phyloP scores from a whole-genome alignment of 2,113 vertebrate species.

The Psittacula cyanocephala region DNA sequence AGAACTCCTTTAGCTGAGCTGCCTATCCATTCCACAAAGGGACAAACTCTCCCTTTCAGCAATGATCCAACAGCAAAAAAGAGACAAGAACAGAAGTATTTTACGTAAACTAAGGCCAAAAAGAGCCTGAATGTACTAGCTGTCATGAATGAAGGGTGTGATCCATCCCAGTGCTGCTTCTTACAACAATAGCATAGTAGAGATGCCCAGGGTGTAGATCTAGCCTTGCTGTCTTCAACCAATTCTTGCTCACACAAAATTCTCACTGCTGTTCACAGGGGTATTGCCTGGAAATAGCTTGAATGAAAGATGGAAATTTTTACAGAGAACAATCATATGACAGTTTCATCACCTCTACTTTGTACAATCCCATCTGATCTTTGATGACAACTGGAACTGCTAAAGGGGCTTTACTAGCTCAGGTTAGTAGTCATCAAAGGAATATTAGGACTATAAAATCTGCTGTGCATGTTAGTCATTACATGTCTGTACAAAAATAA shows the following conservation, averaged over 20 bases:
- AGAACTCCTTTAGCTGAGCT: neutral
- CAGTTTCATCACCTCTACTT: conserved; percentile 40
- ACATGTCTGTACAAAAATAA: neutral
- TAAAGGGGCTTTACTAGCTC: neutral
- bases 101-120: neutral
- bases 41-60: neutral
- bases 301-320: neutral
- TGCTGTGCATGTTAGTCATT: neutral
- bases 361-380: conserved; percentile 12
- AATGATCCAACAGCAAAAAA: neutral
- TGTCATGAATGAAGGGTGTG: neutral
- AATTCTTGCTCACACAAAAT: conserved; percentile 7
- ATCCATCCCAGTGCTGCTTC: neutral
- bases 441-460: neutral
- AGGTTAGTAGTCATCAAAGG: neutral
- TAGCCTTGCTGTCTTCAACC: neutral
- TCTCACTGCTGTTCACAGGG: neutral
- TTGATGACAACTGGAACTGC: conserved; percentile 30
- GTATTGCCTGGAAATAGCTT: neutral
- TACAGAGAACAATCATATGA: neutral
- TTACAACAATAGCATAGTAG: neutral
- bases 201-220: neutral
- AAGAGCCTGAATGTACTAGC: neutral
- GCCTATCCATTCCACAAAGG: neutral
- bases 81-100: neutral